Percentiles rank a stretch among this genome's conserved stretches.
Conservation (phyloP, 2,888 invertebrate genomes). For the Anarsia innoxiella region DNA sequence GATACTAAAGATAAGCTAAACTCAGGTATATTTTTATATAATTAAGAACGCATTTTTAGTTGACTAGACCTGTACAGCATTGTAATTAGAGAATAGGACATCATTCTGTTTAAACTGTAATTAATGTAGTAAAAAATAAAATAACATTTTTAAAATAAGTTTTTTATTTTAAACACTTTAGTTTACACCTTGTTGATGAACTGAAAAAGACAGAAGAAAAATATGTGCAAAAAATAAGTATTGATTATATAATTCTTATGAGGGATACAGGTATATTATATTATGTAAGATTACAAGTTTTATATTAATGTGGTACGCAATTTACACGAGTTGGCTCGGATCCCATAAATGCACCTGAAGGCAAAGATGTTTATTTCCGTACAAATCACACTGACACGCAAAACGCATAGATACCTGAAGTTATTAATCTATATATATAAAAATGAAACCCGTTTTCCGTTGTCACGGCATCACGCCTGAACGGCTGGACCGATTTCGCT, state of each 20-base stretch:
- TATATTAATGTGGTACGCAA: no score
- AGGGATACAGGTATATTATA: background rate
- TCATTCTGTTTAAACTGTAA: constrained; percentile 28
- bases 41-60: constrained; percentile 32
- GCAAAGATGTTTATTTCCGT: no score
- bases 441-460: no score
- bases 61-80: constrained; percentile 25
- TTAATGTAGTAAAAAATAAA: constrained; percentile 30
- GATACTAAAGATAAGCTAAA: constrained; percentile 23
- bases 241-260: no score
- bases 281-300: no score
- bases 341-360: constrained; percentile 46
- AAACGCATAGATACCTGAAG: no score
- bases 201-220: no score
- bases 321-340: constrained; percentile 36
- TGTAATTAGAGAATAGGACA: constrained; percentile 24
- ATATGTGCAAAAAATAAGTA: no score
- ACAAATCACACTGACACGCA: no score
- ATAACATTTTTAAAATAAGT: constrained; percentile 21
- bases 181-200: constrained; percentile 43
- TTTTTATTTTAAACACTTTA: constrained; percentile 28
- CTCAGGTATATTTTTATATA: constrained; percentile 23
- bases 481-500: no score
- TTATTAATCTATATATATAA: no score
- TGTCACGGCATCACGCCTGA: no score